A percentile compares a stretch with the other conserved stretches of the same genome.
These are phyloP conservation scores for Clarias batrachus DNA, from an alignment of 2,113 vertebrate species.

Conservation along the genomic window DNA sequence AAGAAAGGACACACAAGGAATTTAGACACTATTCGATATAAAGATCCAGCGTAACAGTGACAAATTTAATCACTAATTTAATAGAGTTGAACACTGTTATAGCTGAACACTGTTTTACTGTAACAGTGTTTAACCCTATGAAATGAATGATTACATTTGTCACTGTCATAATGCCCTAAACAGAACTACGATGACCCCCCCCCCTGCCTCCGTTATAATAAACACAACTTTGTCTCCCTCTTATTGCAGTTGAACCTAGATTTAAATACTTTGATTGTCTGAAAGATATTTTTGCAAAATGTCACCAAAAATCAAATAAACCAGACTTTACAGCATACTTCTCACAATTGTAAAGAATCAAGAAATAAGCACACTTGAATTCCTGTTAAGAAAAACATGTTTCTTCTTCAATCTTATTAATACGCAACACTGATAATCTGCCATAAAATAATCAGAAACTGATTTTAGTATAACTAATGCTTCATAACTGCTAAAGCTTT, in stretches of 20 bases:
- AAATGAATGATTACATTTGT: not conserved
- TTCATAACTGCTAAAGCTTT: not conserved
- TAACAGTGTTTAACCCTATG: not conserved
- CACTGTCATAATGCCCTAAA: not conserved
- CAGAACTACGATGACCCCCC: not conserved
- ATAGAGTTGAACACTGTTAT: too few relatives aligned
- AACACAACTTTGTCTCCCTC: not conserved
- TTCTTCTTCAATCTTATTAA: not conserved
- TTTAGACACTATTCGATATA: not conserved
- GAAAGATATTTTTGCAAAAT: not conserved
- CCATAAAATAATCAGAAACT: not conserved
- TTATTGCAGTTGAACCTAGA: not conserved
- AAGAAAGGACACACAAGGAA: slow-evolving; percentile 17
- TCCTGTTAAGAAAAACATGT: not conserved
- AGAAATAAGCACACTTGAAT: not conserved
- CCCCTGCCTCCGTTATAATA: not conserved
- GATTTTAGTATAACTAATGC: not conserved
- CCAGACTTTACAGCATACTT: not conserved
- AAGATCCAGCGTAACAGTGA: not conserved
- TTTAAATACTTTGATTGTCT: not conserved
- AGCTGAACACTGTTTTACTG: not conserved
- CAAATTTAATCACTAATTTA: too few relatives aligned
- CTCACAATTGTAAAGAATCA: not conserved
- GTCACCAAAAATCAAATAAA: not conserved
- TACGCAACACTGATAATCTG: not conserved